A percentile compares a stretch with the other conserved stretches of the same genome.
Evolutionary conservation across 2,797 vertebrate species (phyloP).

Genomic region (Phyllotis vaccarum): DNA sequence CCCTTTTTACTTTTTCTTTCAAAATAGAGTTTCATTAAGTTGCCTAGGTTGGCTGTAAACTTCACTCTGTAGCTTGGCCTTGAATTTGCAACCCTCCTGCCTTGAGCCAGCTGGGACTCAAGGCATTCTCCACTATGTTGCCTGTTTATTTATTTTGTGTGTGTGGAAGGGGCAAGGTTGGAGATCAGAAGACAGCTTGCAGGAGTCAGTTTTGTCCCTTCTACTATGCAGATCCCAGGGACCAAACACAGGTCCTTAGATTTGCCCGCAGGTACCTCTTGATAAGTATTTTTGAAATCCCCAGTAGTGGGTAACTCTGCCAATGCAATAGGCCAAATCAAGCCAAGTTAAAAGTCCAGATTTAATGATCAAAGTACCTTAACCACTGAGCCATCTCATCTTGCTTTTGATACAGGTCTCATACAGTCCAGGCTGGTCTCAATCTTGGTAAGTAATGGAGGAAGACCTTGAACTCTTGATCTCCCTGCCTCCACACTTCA

Average conservation of each 20-base stretch:
- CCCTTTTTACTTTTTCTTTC: neutral
- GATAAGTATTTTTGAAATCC: no score
- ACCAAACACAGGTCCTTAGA: neutral
- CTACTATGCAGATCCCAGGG: neutral
- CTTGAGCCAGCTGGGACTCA: neutral
- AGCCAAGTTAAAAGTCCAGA: no score
- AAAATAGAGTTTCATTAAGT: neutral
- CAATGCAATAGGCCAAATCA: no score
- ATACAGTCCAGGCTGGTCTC: neutral
- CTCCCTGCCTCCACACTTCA: neutral
- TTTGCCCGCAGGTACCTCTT: neutral
- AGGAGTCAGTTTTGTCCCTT: neutral
- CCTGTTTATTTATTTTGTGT: neutral
- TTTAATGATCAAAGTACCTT: no score
- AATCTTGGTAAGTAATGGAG: neutral
- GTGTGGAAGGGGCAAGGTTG: neutral
- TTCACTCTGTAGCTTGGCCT: neutral
- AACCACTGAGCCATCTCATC: neutral
- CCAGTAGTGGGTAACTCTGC: no score
- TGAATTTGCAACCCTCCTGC: neutral
- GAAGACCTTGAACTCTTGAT: neutral
- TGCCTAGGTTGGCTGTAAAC: neutral
- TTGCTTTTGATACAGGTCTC: neutral
- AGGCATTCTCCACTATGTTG: neutral
- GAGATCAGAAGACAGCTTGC: neutral